Evolutionary conservation across 1,140 invertebrate genomes (phyloP).

Genomic region (Manduca sexta): DNA sequence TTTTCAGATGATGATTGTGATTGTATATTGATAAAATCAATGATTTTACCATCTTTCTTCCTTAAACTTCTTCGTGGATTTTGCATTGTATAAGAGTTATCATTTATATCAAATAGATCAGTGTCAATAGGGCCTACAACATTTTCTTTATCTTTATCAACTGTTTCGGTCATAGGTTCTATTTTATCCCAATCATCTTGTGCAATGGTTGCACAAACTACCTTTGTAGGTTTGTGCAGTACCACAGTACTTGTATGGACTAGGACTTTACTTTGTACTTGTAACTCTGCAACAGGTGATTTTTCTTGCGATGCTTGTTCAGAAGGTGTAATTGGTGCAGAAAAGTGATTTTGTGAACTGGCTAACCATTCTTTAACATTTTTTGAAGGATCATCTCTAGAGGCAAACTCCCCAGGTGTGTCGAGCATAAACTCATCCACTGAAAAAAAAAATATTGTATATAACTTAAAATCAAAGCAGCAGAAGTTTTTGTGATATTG

Average conservation of each 20-base stretch:
- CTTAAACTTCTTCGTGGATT: slow-evolving; percentile 54
- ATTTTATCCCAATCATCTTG: slow-evolving; percentile 65
- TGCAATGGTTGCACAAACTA: slow-evolving; percentile 22
- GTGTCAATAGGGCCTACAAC: slow-evolving; percentile 38
- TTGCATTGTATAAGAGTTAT: slow-evolving; percentile 32
- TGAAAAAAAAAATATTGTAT: slow-evolving; percentile 9
- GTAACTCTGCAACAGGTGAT: slow-evolving; percentile 12
- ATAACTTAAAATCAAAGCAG: no score
- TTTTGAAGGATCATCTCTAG: slow-evolving; percentile 30
- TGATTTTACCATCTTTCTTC: slow-evolving; percentile 34
- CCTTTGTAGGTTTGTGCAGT: slow-evolving; percentile 18
- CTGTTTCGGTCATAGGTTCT: slow-evolving; percentile 40
- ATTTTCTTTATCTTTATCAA: slow-evolving; percentile 40
- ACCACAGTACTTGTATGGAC: slow-evolving; percentile 36
- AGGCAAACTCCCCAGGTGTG: slow-evolving; percentile 12
- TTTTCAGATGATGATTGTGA: not conserved
- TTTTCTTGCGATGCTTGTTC: slow-evolving; percentile 30
- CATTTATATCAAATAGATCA: slow-evolving; percentile 34
- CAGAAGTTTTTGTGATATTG: no score
- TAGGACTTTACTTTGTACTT: slow-evolving; percentile 36
- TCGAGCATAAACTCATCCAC: slow-evolving; percentile 42
- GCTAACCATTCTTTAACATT: slow-evolving; percentile 58
- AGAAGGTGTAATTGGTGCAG: slow-evolving; percentile 34
- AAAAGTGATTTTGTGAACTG: slow-evolving; percentile 57
- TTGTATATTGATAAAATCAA: slow-evolving; percentile 2